These are phyloP conservation scores for Mylabris phalerata DNA, from an alignment of 1,140 invertebrate genomes.

Conservation along the genomic window DNA sequence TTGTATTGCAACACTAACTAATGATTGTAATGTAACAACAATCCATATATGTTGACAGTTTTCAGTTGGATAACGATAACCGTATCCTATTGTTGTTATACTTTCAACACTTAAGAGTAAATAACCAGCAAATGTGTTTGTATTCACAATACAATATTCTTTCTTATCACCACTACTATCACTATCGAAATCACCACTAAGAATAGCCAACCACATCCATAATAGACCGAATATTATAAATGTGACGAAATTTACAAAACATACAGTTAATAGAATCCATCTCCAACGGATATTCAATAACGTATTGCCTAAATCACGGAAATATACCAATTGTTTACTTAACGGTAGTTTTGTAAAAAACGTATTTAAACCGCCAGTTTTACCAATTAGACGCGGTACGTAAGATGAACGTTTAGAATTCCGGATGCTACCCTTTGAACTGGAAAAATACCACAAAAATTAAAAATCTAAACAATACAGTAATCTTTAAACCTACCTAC, in stretches of 20 bases:
- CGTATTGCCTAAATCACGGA: slow-evolving; percentile 54
- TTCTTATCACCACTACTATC: background rate
- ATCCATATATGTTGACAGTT: slow-evolving; percentile 30
- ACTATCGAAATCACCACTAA: slow-evolving; percentile 29
- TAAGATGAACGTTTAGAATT: too few relatives aligned
- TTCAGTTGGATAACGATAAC: slow-evolving; percentile 31
- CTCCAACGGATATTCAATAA: slow-evolving; percentile 55
- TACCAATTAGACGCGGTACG: slow-evolving; percentile 21
- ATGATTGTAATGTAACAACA: slow-evolving; percentile 26
- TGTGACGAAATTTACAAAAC: slow-evolving; percentile 27
- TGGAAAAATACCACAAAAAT: too few relatives aligned
- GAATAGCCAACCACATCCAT: slow-evolving; percentile 29
- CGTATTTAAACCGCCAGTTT: slow-evolving; percentile 29
- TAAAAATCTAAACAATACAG: too few relatives aligned
- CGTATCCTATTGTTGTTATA: slow-evolving; percentile 33
- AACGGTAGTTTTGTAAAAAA: slow-evolving; percentile 22
- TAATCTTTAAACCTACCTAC: too few relatives aligned
- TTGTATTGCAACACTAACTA: slow-evolving; percentile 32
- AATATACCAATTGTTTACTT: slow-evolving; percentile 42
- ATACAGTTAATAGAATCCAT: slow-evolving; percentile 50
- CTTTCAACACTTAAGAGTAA: slow-evolving; percentile 34
- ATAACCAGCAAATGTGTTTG: slow-evolving; percentile 28
- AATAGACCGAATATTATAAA: slow-evolving; percentile 29
- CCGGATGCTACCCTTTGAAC: too few relatives aligned
- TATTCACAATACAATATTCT: slow-evolving; percentile 25